Percentiles rank a stretch among this genome's conserved stretches.
Conservation (phyloP, 1,140 invertebrate genomes). For the Drosophila truncata region DNA sequence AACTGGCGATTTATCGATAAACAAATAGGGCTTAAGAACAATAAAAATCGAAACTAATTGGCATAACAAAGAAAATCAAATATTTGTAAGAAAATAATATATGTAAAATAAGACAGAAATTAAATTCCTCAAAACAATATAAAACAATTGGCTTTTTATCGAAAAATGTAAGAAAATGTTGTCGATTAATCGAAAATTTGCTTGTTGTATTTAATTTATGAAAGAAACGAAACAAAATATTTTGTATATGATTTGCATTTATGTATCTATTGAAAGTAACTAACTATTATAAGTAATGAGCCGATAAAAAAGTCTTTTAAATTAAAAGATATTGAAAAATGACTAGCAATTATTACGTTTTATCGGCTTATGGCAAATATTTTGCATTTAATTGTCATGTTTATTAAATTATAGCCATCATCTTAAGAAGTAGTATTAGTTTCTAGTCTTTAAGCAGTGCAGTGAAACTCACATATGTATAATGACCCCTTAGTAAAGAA, state of each 20-base stretch:
- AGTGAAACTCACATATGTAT: conserved; percentile 69
- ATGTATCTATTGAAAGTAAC: conserved; percentile 10
- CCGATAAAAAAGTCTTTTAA: conserved; percentile 18
- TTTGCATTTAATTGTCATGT: conserved; percentile 37
- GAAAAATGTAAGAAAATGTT: conserved; percentile 8
- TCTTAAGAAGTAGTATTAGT: conserved; percentile 45
- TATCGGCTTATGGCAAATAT: conserved; percentile 59
- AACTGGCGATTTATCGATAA: conserved; percentile 73
- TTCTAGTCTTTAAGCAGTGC: conserved; percentile 37
- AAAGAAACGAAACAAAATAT: conserved; percentile 3
- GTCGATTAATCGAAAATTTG: conserved; percentile 44
- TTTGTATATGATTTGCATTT: conserved; percentile 47
- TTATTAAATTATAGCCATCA: conserved; percentile 16
- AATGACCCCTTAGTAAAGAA: conserved; percentile 18
- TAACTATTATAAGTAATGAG: conserved; percentile 20
- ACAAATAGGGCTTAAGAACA: conserved; percentile 41
- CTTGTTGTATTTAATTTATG: conserved; percentile 39
- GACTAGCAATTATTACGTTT: conserved; percentile 22
- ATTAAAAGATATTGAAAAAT: background rate
- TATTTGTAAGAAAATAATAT: conserved; percentile 21
- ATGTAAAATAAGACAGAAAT: background rate
- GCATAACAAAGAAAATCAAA: conserved; percentile 51
- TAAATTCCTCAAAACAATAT: background rate
- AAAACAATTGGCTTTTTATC: conserved; percentile 38
- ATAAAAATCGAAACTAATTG: conserved; percentile 27